Percentiles rank a stretch among this genome's conserved stretches.
phyloP scores from a whole-genome alignment of 2,888 invertebrate species.

The Psylliodes chrysocephalus region DNA sequence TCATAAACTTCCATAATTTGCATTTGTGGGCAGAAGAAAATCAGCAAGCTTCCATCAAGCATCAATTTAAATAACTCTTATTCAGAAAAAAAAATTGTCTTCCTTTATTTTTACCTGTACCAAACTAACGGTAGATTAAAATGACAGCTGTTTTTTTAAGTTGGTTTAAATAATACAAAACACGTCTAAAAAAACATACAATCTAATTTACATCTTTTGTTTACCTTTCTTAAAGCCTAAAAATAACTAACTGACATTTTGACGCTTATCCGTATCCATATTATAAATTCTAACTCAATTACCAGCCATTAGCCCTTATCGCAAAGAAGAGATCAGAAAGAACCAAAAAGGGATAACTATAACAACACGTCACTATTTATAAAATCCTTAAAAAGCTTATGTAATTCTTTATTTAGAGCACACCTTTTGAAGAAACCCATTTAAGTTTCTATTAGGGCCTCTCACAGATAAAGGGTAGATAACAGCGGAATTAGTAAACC shows the following conservation, averaged over 20 bases:
- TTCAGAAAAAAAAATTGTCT: too few species aligned
- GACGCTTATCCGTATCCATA: slow-evolving; percentile 51
- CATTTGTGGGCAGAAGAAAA: too few species aligned
- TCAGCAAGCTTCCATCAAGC: too few species aligned
- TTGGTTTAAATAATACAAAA: neutral
- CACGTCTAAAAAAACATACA: neutral
- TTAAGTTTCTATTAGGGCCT: slow-evolving; percentile 50
- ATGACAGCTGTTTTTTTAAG: slow-evolving; percentile 29
- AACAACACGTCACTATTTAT: slow-evolving; percentile 46
- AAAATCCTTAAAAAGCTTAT: slow-evolving; percentile 47
- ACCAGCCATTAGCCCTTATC: slow-evolving; percentile 50
- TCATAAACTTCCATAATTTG: too few species aligned
- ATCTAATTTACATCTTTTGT: neutral
- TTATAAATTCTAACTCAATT: slow-evolving; percentile 47
- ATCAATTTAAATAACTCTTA: too few species aligned
- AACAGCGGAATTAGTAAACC: slow-evolving; percentile 52
- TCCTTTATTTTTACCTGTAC: slow-evolving; percentile 10
- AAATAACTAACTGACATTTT: slow-evolving; percentile 41
- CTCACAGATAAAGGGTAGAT: slow-evolving; percentile 54
- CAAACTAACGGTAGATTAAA: slow-evolving; percentile 35
- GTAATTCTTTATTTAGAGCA: slow-evolving; percentile 48
- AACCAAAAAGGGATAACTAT: slow-evolving; percentile 42
- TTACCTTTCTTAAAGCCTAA: slow-evolving; percentile 15
- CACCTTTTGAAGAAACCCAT: slow-evolving; percentile 48
- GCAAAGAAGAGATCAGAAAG: slow-evolving; percentile 38